Evolutionary conservation across 1,140 invertebrate genomes (phyloP), one percentile per base, ranked within the genome.

Genomic region (Palaemon carinicauda): DNA sequence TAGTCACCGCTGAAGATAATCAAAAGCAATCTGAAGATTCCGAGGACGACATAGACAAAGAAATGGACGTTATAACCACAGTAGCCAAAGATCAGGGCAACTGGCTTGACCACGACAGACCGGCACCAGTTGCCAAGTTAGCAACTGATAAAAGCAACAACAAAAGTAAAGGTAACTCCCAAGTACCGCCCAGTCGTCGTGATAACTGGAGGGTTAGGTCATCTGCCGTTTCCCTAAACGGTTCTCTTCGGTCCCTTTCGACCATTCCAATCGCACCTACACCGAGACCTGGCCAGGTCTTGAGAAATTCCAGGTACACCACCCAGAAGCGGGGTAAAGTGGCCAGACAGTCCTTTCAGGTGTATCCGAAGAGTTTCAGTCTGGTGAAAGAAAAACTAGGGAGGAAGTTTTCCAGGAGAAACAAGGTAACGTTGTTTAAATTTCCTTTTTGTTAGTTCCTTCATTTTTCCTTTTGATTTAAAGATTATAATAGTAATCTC

Each of bases 351-450:
- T 27, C 84, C 12, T 33, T 86, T 19, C 77, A 86, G 65, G 65
- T 53, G 24, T 86, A 86, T 53, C 84, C 84, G 7, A 86, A 86
- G 53, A 86, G 84, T 53, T 79, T 86, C 60, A 86, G 33, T 21
- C 77, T 80, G 78, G 54, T 86, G 54, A 86, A 56, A 69, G 15
- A 69, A 33, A 86, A 86, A 14, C 33, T 86, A 1, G 60, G 77
- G 19, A 73, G 41, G 65, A 86, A 71, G 31, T 29, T 86, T n/a
- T 73, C 77, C 3, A 27, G 52, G 27, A 54, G 53, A 24, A 17
- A 17, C 7, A 85, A 85, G 84, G 84, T 86, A 31, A 86, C 50
- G 21, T 21, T 56, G 5, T 3, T 17, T 3, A 31, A 9, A 21
- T 77, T 33, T 50, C 15, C 41, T n/a, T n/a, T n/a, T n/a, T 7